Conservation (phyloP, 2,113 vertebrate genomes). For the Corythaeola cristata region DNA sequence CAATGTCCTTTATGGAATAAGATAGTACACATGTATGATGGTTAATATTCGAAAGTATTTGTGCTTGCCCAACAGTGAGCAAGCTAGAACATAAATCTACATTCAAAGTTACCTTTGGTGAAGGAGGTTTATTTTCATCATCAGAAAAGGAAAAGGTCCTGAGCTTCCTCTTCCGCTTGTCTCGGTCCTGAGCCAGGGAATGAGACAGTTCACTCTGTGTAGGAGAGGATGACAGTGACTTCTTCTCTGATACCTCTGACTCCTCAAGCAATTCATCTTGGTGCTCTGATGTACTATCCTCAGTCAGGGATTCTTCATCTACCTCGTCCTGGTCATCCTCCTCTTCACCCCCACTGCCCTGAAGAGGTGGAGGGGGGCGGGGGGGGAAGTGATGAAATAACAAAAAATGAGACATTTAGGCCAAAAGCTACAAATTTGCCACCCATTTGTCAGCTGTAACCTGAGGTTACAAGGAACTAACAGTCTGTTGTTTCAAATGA, state of each 20-base stretch:
- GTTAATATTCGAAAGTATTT: background rate
- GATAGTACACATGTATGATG: background rate
- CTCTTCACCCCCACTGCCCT: constrained; percentile 94
- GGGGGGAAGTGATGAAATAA: background rate
- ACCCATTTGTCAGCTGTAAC: background rate
- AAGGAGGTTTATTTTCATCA: constrained; percentile 92
- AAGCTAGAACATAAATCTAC: background rate
- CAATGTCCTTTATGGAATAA: background rate
- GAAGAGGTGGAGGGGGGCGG: background rate
- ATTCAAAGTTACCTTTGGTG: constrained; percentile 84
- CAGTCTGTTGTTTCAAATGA: background rate
- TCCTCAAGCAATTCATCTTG: constrained; percentile 92
- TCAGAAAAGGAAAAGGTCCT: constrained; percentile 89
- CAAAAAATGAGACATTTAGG: background rate
- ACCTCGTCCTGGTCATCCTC: constrained; percentile 86
- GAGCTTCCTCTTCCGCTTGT: constrained; percentile 85
- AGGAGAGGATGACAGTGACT: constrained; percentile 86
- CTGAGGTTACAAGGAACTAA: background rate
- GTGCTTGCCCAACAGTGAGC: background rate
- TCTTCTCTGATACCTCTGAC: constrained; percentile 89
- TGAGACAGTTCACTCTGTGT: constrained; percentile 85
- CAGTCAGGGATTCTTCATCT: constrained; percentile 91
- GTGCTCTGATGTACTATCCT: constrained; percentile 89
- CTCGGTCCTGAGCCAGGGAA: constrained; percentile 71
- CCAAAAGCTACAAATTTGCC: background rate